Evolutionary conservation across 2,113 vertebrate species (phyloP).

Genomic region (Nothobranchius furzeri): DNA sequence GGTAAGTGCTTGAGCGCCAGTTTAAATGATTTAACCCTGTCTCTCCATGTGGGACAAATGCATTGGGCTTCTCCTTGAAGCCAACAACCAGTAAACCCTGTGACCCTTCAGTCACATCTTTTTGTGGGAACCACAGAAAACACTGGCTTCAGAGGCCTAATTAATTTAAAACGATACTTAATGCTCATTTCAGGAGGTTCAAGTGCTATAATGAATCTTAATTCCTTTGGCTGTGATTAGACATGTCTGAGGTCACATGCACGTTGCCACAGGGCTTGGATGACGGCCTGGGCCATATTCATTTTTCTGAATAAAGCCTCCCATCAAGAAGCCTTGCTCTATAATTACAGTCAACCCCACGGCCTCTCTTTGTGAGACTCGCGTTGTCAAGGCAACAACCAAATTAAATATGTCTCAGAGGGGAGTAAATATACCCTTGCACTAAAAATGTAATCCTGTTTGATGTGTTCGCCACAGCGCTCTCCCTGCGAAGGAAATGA

Average conservation of each 20-base stretch:
- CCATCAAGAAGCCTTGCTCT: slow-evolving; percentile 67
- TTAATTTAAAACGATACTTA: slow-evolving; percentile 17
- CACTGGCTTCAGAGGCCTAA: slow-evolving; percentile 1
- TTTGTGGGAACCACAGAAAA: slow-evolving; percentile 11
- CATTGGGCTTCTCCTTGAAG: slow-evolving; percentile 5
- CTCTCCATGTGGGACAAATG: slow-evolving; percentile 9
- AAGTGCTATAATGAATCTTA: slow-evolving; percentile 37
- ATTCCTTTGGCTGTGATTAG: slow-evolving; percentile 16
- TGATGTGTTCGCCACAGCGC: slow-evolving; percentile 61
- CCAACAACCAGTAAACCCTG: slow-evolving; percentile 10
- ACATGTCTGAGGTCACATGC: slow-evolving; percentile 46
- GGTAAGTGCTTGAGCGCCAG: slow-evolving; percentile 6
- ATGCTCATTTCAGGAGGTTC: slow-evolving; percentile 34
- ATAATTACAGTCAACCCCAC: slow-evolving; percentile 76
- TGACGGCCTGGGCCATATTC: slow-evolving; percentile 50
- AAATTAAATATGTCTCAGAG: slow-evolving; percentile 70
- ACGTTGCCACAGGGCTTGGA: slow-evolving; percentile 46
- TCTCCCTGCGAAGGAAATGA: slow-evolving; percentile 52
- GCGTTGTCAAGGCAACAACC: slow-evolving; percentile 71
- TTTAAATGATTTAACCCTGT: slow-evolving; percentile 35
- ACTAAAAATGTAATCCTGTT: slow-evolving; percentile 68
- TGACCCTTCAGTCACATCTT: background rate
- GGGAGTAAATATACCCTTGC: slow-evolving; percentile 73
- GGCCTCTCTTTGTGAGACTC: slow-evolving; percentile 68
- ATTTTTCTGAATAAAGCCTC: slow-evolving; percentile 71